Evolutionary conservation across 92 coral and sea anemone species (phyloP).

Genomic region (Parazoanthus swiftii): DNA sequence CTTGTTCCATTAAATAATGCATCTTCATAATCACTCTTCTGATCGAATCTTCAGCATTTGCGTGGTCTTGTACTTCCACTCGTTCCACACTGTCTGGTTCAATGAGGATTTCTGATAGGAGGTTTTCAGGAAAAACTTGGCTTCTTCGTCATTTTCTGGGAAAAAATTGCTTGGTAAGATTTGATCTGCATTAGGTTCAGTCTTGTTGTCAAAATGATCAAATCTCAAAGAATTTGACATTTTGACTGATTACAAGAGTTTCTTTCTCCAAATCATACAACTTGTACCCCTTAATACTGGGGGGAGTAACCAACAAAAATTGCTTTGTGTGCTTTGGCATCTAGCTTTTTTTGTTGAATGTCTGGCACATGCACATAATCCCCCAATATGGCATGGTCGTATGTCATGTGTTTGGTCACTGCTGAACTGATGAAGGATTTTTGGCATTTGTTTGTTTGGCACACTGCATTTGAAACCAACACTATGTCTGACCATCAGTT

Average conservation of each 20-base stretch:
- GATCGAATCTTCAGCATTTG: conserved; percentile 34
- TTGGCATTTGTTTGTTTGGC: conserved; percentile 12
- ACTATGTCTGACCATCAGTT: conserved; percentile 51
- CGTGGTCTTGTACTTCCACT: conserved; percentile 53
- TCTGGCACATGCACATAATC: conserved; percentile 60
- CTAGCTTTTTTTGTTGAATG: conserved; percentile 51
- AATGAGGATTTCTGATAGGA: not conserved
- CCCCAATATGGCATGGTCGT: conserved; percentile 53
- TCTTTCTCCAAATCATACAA: conserved; percentile 52
- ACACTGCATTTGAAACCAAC: conserved; percentile 49
- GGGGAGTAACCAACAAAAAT: conserved; percentile 56
- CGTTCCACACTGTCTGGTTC: conserved; percentile 46
- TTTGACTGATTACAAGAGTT: conserved; percentile 46
- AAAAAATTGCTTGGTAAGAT: conserved; percentile 21
- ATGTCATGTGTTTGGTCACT: conserved; percentile 66
- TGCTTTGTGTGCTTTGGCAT: conserved; percentile 54
- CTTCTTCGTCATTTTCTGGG: conserved; percentile 47
- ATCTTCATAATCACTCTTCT: conserved; percentile 55
- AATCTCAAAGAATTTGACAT: conserved; percentile 52
- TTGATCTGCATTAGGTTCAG: conserved; percentile 20
- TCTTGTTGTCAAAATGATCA: conserved; percentile 41
- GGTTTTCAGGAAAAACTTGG: conserved; percentile 27
- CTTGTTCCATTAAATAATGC: conserved; percentile 52
- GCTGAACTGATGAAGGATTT: conserved; percentile 73
- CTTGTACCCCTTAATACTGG: conserved; percentile 63